These are phyloP conservation scores for Hydrochoerus hydrochaeris DNA, from an alignment of 2,113 vertebrate genomes.

Conservation along the genomic window DNA sequence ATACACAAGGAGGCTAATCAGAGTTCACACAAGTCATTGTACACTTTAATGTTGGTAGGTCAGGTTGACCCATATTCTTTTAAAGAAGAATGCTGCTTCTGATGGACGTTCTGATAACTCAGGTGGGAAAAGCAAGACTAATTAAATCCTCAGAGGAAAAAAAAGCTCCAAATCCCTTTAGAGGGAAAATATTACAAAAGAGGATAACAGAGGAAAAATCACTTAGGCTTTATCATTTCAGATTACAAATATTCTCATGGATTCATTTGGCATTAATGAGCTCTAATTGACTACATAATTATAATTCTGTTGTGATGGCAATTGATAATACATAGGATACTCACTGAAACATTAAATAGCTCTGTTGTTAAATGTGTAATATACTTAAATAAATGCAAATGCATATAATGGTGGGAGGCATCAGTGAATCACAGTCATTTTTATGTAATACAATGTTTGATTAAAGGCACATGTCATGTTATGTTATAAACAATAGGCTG, in stretches of 20 bases:
- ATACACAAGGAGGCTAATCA: not conserved
- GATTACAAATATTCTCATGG: slow-evolving; percentile 55
- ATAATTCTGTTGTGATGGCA: slow-evolving; percentile 43
- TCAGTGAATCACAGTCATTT: not conserved
- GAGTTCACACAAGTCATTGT: not conserved
- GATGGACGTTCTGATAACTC: not conserved
- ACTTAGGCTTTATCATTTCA: slow-evolving; percentile 10
- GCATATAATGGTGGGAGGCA: not conserved
- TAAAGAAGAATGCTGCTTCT: not conserved
- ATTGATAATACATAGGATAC: slow-evolving; percentile 15
- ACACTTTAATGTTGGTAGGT: not conserved
- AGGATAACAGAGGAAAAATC: not conserved
- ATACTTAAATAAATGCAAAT: slow-evolving; percentile 20
- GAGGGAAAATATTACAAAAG: not conserved
- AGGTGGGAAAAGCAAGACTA: not conserved
- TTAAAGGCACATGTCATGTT: not conserved
- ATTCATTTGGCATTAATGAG: slow-evolving; percentile 51
- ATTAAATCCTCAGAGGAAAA: slow-evolving; percentile 18
- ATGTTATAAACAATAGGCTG: not conserved
- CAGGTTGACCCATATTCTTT: not conserved
- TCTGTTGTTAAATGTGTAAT: not conserved
- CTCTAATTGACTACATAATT: slow-evolving; percentile 20
- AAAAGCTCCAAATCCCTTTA: not conserved
- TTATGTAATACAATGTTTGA: not conserved
- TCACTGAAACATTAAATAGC: not conserved